Evolutionary conservation across 2,888 invertebrate genomes (phyloP), one percentile per base, ranked within the genome.

Genomic region (Eristalinus aeneus): DNA sequence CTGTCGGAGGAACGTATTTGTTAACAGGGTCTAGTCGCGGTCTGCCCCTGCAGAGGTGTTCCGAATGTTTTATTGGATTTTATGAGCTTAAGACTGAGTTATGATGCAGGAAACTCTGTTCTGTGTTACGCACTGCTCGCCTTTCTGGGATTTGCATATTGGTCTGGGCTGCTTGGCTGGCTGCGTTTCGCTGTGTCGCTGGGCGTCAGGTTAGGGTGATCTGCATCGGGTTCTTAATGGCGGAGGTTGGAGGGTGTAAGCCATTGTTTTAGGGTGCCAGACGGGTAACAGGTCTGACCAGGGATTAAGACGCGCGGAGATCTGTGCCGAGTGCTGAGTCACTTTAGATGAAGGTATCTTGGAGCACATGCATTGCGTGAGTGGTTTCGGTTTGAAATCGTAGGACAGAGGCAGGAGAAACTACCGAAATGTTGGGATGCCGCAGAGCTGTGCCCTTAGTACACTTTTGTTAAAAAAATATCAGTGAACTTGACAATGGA

Each of bases 11-110:
- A 65, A 5, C 46, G 58, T 60, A 61, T 72, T 39, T 73, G 23
- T 23, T 58, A 61, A 27, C 16, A 46, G 16, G 58, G n/a, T 36
- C 68, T 64, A 61, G 22, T 64, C 58, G 56, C n/a, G n/a, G 69
- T 20, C 16, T 46, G 27, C 32, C n/a, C 46, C 31, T 46, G 46
- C 46, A 46, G 46, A 46, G 46, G 46, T 46, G 46, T 46, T 46
- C 5, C 46, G 53, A 16, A 77, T 77, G 71, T 71, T 84, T 79
- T 75, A 79, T 75, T 71, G 61, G 67, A 71, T 79, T 79, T 84
- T 84, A 80, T 84, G 79, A 84, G 84, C 75, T 67, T 75, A 84
- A 84, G 71, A 46, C 74, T 84, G 83, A 84, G 78, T 84, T 84
- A 84, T 79, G 79, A 74, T 65, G 39, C 83, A 78, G 83, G 79